Evolutionary conservation across 2,888 invertebrate genomes (phyloP), one percentile per base, ranked within the genome.

Genomic region (Actias luna): DNA sequence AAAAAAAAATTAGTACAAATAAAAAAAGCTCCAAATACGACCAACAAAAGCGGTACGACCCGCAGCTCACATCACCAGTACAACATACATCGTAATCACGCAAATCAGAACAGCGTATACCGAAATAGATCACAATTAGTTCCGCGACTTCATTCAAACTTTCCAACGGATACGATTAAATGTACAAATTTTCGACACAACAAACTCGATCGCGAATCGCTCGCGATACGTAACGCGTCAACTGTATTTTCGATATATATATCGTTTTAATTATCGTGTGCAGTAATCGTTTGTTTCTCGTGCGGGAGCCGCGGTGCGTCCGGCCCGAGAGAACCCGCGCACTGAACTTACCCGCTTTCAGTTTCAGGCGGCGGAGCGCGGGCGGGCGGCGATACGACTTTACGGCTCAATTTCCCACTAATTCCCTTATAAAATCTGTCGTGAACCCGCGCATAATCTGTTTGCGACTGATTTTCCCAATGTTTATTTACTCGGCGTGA

Each of bases 291-390:
- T 42, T n/a, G 42, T 33, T n/a, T 46, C 12, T 18, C 42, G 29
- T 42, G n/a, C n/a, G n/a, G n/a, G n/a, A 18, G 5, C 8, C 55
- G 60, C 42, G 14, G 64, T 65, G 7, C 83, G 83, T 77, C 79
- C 76, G 77, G 64, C n/a, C 72, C 69, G 63, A 71, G 68, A 75
- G 80, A 70, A 71, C 64, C 64, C 74, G 64, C 67, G 72, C 72
- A 63, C 61, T 65, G 66, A 67, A 64, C 50, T 77, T 69, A 69
- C 7, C 72, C 74, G 79, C 79, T 76, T 75, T 74, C 73, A 77
- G 76, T 62, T 64, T 57, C 59, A 64, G 64, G 22, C 18, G 46
- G 42, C 46, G 46, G 42, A 5, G 59, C 18, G 42, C 57, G 14
- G 42, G 25, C 36, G 27, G 62, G 33, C 60, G n/a, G 55, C 33